A percentile compares a stretch with the other conserved stretches of the same genome.
Evolutionary conservation across 2,797 vertebrate species (phyloP).

Genomic region (Sorex maritimensis): DNA sequence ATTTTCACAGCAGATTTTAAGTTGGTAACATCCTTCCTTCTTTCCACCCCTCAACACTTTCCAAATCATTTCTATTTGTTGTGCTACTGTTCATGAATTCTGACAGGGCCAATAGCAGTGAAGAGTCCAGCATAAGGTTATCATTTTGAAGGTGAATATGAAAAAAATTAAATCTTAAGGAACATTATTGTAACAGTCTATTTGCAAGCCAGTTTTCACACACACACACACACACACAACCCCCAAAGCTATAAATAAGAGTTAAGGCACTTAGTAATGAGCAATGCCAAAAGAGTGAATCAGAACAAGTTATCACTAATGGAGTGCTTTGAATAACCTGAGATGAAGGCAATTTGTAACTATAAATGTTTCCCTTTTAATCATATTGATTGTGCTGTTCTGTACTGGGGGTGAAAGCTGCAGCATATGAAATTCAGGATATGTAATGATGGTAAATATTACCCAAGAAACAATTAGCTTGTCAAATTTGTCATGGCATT

Average conservation of each 20-base stretch:
- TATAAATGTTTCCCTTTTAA: slow-evolving; percentile 62
- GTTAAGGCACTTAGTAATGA: slow-evolving; percentile 52
- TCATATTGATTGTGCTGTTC: slow-evolving; percentile 39
- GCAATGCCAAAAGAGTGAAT: neutral
- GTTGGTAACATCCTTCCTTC: slow-evolving; percentile 38
- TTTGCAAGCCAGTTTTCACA: slow-evolving; percentile 29
- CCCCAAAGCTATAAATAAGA: neutral
- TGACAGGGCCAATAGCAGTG: slow-evolving; percentile 37
- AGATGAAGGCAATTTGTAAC: slow-evolving; percentile 48
- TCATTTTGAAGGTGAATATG: neutral
- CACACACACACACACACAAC: neutral
- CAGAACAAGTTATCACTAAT: slow-evolving; percentile 5
- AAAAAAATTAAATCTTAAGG: slow-evolving; percentile 58
- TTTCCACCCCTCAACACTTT: neutral
- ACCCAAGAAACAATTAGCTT: neutral
- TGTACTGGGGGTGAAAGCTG: slow-evolving; percentile 19
- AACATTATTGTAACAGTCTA: neutral
- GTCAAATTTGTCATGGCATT: neutral
- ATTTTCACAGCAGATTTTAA: slow-evolving; percentile 58
- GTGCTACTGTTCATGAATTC: neutral
- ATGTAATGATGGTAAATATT: slow-evolving; percentile 48
- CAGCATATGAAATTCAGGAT: slow-evolving; percentile 1
- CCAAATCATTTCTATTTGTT: slow-evolving; percentile 7
- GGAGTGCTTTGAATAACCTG: slow-evolving; percentile 30
- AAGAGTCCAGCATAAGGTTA: slow-evolving; percentile 24